Evolutionary conservation across 2,888 invertebrate genomes (phyloP).

Genomic region (Hetaerina titia): DNA sequence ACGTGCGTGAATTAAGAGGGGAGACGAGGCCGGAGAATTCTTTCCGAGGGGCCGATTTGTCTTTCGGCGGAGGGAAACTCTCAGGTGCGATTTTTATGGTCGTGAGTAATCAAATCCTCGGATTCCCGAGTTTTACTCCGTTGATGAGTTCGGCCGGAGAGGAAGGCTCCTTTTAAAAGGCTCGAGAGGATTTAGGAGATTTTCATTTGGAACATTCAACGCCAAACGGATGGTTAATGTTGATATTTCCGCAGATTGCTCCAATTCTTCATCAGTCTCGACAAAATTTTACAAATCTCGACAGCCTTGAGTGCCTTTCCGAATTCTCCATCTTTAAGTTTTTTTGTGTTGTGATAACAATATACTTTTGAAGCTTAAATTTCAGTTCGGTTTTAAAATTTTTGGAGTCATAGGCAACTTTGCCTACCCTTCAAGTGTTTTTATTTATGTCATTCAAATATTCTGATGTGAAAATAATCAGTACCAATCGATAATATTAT

Average conservation of each 20-base stretch:
- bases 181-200: neutral
- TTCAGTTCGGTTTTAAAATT: too few relatives aligned
- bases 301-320: too few relatives aligned
- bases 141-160: constrained; percentile 25
- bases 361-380: too few relatives aligned
- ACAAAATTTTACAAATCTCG: neutral
- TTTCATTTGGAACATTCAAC: neutral
- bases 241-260: neutral
- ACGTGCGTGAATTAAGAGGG: constrained; percentile 61
- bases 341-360: too few relatives aligned
- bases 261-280: neutral
- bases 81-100: constrained; percentile 31
- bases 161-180: neutral
- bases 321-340: too few relatives aligned
- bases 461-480: too few relatives aligned
- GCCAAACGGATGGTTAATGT: neutral
- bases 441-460: too few relatives aligned
- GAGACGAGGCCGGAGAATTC: neutral
- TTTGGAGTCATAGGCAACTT: too few relatives aligned
- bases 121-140: neutral
- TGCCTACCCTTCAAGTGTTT: too few relatives aligned
- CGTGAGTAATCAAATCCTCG: constrained; percentile 59
- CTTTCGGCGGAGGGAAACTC: constrained; percentile 21
- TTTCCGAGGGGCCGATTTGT: constrained; percentile 37
- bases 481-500: too few relatives aligned